Evolutionary conservation across 2,888 invertebrate species (phyloP), one percentile per base, ranked within the genome.

Genomic region (Euplexia lucipara): DNA sequence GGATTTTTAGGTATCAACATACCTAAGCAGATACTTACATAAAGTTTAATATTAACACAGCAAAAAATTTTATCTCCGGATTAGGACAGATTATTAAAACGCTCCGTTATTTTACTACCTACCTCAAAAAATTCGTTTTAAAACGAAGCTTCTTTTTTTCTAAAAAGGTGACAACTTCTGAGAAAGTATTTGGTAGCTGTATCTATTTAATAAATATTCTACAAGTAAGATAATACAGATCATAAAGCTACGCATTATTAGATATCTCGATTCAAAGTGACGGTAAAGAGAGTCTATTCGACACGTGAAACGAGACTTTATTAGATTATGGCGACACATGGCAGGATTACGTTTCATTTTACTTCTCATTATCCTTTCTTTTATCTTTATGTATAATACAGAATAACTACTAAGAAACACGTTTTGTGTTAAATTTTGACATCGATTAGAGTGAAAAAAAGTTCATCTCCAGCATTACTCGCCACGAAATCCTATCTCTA

Each of bases 241-340:
- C 35, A 35, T n/a, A 61, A 35, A 9, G 18, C n/a, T 44, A 10
- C 9, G 18, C 18, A 30, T 1, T 41, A 42, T 22, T 16, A 14
- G 10, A 18, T 64, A 20, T 39, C 14, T 61, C 35, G 35, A 37
- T 47, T 47, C 20, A 47, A 32, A 61, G 10, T 32, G 20, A 61
- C n/a, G n/a, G n/a, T n/a, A 61, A 48, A 48, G 30, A 30, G 14
- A 14, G 10, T 44, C 1, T 16, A 20, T 20, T 65, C 12, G 5
- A 37, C 14, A 37, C 16, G 30, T 30, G 12, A 44, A n/a, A 3
- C 35, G 8, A 30, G 10, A 37, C 14, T 61, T 34, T 30, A 42
- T 61, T 35, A 10, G 14, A 26, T n/a, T 18, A 22, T 34, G 14
- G 16, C 37, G 6, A 22, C 32, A 20, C 20, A 32, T 8, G 5